Evolutionary conservation across 2,888 invertebrate species (phyloP), one percentile per base, ranked within the genome.

Genomic region (Andricus quercusramuli): DNA sequence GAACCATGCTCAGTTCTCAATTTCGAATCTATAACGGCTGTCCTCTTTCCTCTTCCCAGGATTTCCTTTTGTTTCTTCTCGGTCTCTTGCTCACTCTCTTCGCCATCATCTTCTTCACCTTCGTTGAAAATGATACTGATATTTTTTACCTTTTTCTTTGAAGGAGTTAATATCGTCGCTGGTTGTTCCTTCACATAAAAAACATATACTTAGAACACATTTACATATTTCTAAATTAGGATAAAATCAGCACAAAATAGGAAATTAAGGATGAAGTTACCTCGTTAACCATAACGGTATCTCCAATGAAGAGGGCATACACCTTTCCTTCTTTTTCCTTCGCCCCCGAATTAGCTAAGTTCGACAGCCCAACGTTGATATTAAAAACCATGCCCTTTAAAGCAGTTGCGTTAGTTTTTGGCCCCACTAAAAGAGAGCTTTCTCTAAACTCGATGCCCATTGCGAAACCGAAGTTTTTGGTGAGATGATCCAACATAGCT

Each of bases 361-460:
- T 97, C 2, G 97, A 95, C 78, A 99, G 95, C 20, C 99, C 99
- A 85, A 99, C 95, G 90, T 98, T 98, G 13, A 99, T 95, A 92
- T 99, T 99, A 91, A 99, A 99, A 0, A 98, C 96, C 99, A 99
- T 99, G 79, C 98, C 98, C 93, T 98, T 98, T 89, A 96, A 97
- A 0, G 96, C 96, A 2, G 95, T 92, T 1, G 96, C 95, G 65
- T 95, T 95, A 20, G 97, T 97, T 94, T 99, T 99, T 1, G 98
- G 97, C 0, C 97, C 97, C 89, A 99, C 97, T 0, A 98, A 94
- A 79, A 99, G 94, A 0, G 98, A 97, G 87, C 97, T 97, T 93
- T 99, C 99, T 79, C 99, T 96, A 92, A 99, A 99, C 92, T 99
- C 99, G 87, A 99, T 97, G 11, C 99, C 99, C 96, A 98, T 99